Conservation (phyloP, 2,888 invertebrate species). For the Nezara viridula region DNA sequence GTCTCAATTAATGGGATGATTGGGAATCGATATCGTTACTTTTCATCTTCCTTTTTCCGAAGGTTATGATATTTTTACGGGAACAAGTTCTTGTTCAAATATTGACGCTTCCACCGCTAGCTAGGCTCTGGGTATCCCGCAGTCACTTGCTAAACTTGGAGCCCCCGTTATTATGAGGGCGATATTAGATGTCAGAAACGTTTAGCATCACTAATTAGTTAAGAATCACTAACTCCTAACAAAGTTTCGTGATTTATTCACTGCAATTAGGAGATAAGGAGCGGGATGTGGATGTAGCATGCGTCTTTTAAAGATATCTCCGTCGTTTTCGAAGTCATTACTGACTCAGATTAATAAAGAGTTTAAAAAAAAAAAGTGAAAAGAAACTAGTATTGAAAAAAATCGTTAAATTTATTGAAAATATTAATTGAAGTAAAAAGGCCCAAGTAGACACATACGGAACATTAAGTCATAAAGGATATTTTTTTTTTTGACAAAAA, state of each 20-base stretch:
- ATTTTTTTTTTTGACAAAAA: too few relatives aligned
- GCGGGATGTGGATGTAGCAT: not conserved
- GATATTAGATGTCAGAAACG: not conserved
- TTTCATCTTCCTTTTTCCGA: not conserved
- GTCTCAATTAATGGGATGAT: not conserved
- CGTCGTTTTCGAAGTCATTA: not conserved
- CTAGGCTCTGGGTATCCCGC: not conserved
- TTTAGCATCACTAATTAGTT: constrained; percentile 28
- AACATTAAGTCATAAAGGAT: too few relatives aligned
- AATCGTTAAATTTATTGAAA: too few relatives aligned
- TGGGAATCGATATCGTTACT: not conserved
- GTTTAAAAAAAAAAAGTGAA: not conserved
- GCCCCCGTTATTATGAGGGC: not conserved
- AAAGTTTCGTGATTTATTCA: constrained; percentile 12
- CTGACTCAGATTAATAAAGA: not conserved
- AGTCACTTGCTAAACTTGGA: not conserved
- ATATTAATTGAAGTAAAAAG: too few relatives aligned
- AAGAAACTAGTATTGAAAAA: too few relatives aligned
- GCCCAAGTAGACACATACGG: too few relatives aligned
- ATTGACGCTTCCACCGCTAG: not conserved
- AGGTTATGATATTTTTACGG: not conserved
- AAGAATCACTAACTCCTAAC: constrained; percentile 22
- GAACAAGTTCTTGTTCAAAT: not conserved
- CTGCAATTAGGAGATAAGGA: not conserved
- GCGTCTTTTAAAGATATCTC: not conserved